Percentiles rank a stretch among this genome's conserved stretches.
These are phyloP conservation scores for Polydrusus pterygomalis DNA, from an alignment of 2,888 invertebrate genomes.

Conservation along the genomic window DNA sequence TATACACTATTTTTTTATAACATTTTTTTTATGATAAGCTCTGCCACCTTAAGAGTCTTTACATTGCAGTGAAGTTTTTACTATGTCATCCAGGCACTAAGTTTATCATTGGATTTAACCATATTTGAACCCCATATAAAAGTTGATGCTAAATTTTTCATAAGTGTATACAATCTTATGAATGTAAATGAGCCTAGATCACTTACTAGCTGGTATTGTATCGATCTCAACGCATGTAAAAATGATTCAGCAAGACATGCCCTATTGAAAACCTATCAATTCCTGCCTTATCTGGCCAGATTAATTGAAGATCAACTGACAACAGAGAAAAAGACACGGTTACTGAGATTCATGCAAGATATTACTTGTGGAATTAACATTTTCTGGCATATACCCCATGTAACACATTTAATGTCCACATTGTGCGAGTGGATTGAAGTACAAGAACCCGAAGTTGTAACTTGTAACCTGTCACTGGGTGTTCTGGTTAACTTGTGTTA, in stretches of 20 bases:
- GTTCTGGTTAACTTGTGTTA: too few relatives aligned
- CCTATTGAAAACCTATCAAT: too few relatives aligned
- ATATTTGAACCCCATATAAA: constrained; percentile 80
- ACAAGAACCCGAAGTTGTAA: constrained; percentile 72
- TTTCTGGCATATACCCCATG: constrained; percentile 87
- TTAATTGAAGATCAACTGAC: constrained; percentile 77
- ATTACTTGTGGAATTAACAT: constrained; percentile 87
- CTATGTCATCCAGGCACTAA: too few relatives aligned
- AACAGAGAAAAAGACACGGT: constrained; percentile 78
- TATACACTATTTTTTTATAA: too few relatives aligned
- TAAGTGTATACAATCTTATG: constrained; percentile 80
- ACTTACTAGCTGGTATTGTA: constrained; percentile 78
- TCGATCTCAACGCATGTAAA: constrained; percentile 78
- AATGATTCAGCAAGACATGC: too few relatives aligned
- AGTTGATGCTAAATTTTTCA: constrained; percentile 80
- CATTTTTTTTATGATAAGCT: too few relatives aligned
- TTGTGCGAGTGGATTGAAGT: too few relatives aligned
- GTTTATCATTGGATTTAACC: constrained; percentile 78
- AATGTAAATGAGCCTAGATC: constrained; percentile 75
- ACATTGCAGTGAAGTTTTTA: too few relatives aligned
- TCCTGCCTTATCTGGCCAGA: constrained; percentile 77
- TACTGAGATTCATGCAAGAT: constrained; percentile 81
- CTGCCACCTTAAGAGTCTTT: too few relatives aligned
- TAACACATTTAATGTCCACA: too few relatives aligned
- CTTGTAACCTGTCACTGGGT: constrained; percentile 78